Evolutionary conservation across 2,888 invertebrate genomes (phyloP).

Genomic region (Tachina lurida): DNA sequence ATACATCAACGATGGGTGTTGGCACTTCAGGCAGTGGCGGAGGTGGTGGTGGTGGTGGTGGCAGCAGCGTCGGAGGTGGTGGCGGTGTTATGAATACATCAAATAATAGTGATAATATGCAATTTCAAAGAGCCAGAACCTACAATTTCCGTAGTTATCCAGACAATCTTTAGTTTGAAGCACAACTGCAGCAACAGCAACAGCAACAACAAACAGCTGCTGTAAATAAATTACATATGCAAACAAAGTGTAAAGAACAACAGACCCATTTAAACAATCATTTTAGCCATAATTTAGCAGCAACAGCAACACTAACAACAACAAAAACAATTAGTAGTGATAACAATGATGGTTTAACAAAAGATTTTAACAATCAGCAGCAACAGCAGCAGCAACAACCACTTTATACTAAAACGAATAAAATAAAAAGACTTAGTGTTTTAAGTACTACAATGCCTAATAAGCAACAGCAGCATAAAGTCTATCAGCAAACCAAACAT

Average conservation of each 20-base stretch:
- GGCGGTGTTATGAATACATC: conserved; percentile 73
- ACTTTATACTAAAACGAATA: conserved; percentile 55
- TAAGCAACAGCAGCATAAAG: conserved; percentile 37
- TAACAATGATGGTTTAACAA: conserved; percentile 40
- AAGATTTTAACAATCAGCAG: conserved; percentile 62
- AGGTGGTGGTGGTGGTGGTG: conserved; percentile 64
- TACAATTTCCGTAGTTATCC: conserved; percentile 82
- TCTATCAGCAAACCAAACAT: conserved; percentile 49
- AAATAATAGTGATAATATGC: conserved; percentile 76
- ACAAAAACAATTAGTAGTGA: conserved; percentile 52
- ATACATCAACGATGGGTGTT: conserved; percentile 57
- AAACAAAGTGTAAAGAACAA: conserved; percentile 64
- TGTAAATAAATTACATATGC: conserved; percentile 62
- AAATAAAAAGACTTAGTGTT: conserved; percentile 67
- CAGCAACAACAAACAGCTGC: conserved; percentile 54
- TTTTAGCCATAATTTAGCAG: conserved; percentile 70
- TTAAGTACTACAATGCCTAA: conserved; percentile 69
- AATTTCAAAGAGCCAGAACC: conserved; percentile 81
- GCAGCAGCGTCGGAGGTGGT: too few relatives aligned
- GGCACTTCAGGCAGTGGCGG: conserved; percentile 70
- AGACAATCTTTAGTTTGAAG: conserved; percentile 82
- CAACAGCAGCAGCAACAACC: conserved; percentile 76
- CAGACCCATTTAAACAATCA: conserved; percentile 64
- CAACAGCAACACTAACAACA: conserved; percentile 35
- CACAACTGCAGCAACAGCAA: conserved; percentile 50